Evolutionary conservation across 2,888 invertebrate species (phyloP), one percentile per base, ranked within the genome.

Genomic region (Himalopsyche kuldschensis): DNA sequence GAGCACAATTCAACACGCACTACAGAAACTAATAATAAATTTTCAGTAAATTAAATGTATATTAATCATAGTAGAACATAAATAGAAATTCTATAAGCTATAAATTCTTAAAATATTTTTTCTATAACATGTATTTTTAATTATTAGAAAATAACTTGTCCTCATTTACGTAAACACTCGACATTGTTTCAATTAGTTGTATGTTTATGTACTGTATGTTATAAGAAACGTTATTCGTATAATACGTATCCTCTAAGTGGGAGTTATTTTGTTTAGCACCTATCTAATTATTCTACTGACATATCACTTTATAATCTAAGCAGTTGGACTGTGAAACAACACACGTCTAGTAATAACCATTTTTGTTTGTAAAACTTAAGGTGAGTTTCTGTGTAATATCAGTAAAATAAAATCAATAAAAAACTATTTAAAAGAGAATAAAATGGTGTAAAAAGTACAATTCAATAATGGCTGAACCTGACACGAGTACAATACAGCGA

Each of bases 401-500:
- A 17, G 41, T 41, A 11, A 8, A 11, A 41, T 8, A n/a, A 4
- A 48, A 17, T 75, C 27, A 4, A 30, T 31, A 75, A 75, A 17
- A 10, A 24, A 75, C 75, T 75, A 24, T 31, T 75, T 4, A 75
- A 11, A 31, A 4, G 11, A 27, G 4, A 5, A 27, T 27, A 27
- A 32, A 24, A 32, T 31, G 75, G 30, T n/a, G 0, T 31, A 15
- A 55, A 47, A n/a, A 32, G 30, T 31, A 31, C 6, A 75, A 75
- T 30, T 75, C 0, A 75, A 31, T 0, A 27, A 85, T 85, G 85
- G 81, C 85, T 2, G 84, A 84, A 80, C n/a, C 32, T 31, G 85
- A 84, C 6, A 89, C 90, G 3, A 90, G 90, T 35, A 91, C 90
- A 87, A 90, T 91, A 87, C 90, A 90, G 0, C 87, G 88, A 15